A percentile compares a stretch with the other conserved stretches of the same genome.
phyloP scores from a whole-genome alignment of 2,797 vertebrate genomes.

The Pyrocephalus nanus region DNA sequence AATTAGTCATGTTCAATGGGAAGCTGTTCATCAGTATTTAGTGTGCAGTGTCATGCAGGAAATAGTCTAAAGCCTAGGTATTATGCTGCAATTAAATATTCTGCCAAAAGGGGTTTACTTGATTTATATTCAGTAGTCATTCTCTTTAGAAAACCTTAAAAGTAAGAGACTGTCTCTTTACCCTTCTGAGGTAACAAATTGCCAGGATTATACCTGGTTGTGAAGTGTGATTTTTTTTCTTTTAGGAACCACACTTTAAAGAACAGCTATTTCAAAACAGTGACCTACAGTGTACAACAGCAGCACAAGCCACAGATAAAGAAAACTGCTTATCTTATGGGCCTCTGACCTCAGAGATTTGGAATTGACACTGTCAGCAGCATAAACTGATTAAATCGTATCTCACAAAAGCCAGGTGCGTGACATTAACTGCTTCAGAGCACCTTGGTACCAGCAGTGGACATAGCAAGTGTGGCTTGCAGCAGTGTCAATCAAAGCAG shows the following conservation, averaged over 20 bases:
- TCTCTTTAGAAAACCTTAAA: constrained; percentile 3
- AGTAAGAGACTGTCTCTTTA: neutral
- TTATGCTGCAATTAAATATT: constrained; percentile 15
- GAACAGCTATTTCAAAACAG: neutral
- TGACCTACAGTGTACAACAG: neutral
- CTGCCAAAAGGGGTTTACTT: neutral
- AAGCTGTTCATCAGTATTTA: neutral
- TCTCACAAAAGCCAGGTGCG: neutral
- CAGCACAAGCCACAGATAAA: neutral
- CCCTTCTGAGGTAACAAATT: neutral
- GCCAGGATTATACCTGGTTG: neutral
- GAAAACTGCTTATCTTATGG: neutral
- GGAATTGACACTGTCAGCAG: neutral
- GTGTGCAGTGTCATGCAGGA: neutral
- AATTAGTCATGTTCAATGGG: neutral
- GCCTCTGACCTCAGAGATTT: neutral
- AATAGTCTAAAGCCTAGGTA: neutral
- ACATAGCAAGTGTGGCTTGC: neutral
- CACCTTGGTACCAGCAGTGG: neutral
- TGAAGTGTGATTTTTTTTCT: neutral
- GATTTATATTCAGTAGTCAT: neutral
- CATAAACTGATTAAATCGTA: neutral
- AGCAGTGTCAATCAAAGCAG: neutral
- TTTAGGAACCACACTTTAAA: neutral
- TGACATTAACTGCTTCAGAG: neutral